phyloP scores from a whole-genome alignment of 1,140 invertebrate species.

The Drosophila biarmipes region DNA sequence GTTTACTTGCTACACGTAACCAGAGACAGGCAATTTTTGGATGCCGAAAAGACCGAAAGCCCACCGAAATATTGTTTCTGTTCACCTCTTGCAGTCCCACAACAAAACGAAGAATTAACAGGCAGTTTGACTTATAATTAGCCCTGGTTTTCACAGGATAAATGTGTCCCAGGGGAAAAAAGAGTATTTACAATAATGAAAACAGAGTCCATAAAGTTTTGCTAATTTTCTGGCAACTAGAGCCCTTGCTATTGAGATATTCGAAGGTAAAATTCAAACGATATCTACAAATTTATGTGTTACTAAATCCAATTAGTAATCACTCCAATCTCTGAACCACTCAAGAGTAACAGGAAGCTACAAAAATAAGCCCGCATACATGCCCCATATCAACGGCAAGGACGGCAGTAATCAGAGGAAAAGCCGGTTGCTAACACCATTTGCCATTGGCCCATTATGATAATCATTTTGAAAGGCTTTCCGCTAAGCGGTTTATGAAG shows the following conservation, averaged over 20 bases:
- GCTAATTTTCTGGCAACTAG: no score
- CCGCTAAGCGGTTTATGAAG: conserved; percentile 75
- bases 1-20: conserved; percentile 73
- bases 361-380: neutral
- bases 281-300: no score
- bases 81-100: conserved; percentile 5
- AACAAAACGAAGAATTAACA: neutral
- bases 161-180: no score
- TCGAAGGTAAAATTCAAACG: no score
- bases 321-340: no score
- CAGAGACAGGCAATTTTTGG: conserved; percentile 36
- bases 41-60: neutral
- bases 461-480: conserved; percentile 70
- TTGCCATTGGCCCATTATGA: conserved; percentile 65
- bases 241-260: no score
- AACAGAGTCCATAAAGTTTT: no score
- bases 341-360: neutral
- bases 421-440: conserved; percentile 36
- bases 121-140: conserved; percentile 10
- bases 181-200: no score
- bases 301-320: no score
- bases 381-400: neutral
- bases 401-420: conserved; percentile 15
- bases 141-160: neutral
- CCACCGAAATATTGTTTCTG: conserved; percentile 34